Percentiles rank a stretch among this genome's conserved stretches.
Conservation (phyloP, 2,113 vertebrate genomes). For the Corythornis madagascariensis region DNA sequence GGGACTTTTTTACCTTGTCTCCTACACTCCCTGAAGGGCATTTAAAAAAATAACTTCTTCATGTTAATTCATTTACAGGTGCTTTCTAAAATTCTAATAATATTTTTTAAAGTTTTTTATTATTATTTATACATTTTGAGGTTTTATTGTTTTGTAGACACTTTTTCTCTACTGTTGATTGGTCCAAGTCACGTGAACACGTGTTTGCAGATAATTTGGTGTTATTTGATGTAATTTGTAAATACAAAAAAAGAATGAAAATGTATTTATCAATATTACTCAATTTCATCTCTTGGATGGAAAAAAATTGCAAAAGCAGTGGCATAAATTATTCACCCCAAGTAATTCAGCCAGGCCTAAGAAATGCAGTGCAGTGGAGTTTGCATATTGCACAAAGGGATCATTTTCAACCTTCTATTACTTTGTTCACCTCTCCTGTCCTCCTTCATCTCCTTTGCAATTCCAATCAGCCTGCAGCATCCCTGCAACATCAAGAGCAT, state of each 20-base stretch:
- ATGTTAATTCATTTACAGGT: background rate
- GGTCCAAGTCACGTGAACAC: background rate
- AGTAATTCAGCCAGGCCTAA: background rate
- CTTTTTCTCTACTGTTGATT: background rate
- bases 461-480: constrained; percentile 44
- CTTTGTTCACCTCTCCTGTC: constrained; percentile 28
- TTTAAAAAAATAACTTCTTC: background rate
- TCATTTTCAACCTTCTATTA: constrained; percentile 34
- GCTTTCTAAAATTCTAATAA: background rate
- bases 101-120: background rate
- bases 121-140: background rate
- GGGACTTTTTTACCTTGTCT: background rate
- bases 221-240: background rate
- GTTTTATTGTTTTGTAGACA: background rate
- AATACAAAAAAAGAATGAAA: background rate
- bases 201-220: background rate
- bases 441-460: constrained; percentile 42
- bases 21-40: background rate
- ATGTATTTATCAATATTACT: background rate
- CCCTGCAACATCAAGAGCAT: constrained; percentile 24
- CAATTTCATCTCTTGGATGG: background rate
- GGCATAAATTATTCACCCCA: constrained; percentile 6
- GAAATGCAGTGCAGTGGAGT: background rate
- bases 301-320: background rate
- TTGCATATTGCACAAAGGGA: constrained; percentile 34